A percentile compares a stretch with the other conserved stretches of the same genome.
Conservation (phyloP, 1,140 invertebrate species). For the Leucophenga varia region DNA sequence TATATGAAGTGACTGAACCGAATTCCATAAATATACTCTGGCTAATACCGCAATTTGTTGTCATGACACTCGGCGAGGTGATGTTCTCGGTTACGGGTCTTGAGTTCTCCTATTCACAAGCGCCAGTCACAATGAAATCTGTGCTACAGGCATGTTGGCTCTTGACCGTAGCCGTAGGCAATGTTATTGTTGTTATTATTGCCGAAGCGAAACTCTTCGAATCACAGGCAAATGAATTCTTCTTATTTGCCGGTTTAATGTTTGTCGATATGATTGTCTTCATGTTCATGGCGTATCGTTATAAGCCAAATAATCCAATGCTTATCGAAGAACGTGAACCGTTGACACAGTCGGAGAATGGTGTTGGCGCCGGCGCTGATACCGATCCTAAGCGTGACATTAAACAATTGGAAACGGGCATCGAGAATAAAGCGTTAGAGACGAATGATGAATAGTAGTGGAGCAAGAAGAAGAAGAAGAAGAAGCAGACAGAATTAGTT, state of each 20-base stretch:
- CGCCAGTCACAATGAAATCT: constrained; percentile 88
- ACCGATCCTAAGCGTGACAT: constrained; percentile 13
- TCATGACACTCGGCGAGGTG: constrained; percentile 79
- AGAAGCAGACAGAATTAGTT: constrained; percentile 16
- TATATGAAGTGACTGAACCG: constrained; percentile 61
- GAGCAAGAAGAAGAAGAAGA: constrained; percentile 21
- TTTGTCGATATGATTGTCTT: constrained; percentile 79
- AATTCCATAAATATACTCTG: constrained; percentile 79
- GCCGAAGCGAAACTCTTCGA: constrained; percentile 56
- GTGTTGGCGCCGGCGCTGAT: neutral
- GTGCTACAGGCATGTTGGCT: constrained; percentile 88
- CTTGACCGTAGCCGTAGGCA: constrained; percentile 87
- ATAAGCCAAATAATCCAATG: constrained; percentile 58
- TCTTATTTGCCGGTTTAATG: constrained; percentile 87
- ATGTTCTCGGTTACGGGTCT: constrained; percentile 92
- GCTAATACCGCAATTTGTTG: constrained; percentile 83
- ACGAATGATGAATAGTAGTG: no score
- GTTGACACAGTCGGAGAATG: constrained; percentile 27
- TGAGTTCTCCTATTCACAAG: constrained; percentile 88
- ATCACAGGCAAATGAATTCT: constrained; percentile 71
- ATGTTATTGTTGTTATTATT: constrained; percentile 88
- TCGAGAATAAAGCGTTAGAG: constrained; percentile 49
- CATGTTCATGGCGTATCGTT: constrained; percentile 71
- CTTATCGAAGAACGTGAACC: constrained; percentile 23
- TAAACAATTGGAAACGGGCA: constrained; percentile 19